Evolutionary conservation across 2,797 vertebrate species (phyloP).

Genomic region (Trachops cirrhosus): DNA sequence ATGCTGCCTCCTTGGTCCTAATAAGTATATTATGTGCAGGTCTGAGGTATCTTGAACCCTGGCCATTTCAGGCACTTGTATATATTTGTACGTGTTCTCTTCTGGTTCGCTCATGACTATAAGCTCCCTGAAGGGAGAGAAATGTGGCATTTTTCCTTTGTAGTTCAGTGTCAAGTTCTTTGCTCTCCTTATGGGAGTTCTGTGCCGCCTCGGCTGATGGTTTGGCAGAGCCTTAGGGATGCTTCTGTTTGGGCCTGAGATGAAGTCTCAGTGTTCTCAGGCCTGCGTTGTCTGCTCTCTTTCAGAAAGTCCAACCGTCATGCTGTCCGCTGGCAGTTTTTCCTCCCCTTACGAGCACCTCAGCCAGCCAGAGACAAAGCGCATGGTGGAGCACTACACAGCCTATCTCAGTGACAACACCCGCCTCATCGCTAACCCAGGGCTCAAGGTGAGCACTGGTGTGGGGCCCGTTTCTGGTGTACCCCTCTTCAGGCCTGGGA

Average conservation of each 20-base stretch:
- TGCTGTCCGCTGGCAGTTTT: slow-evolving; percentile 97
- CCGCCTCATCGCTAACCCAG: slow-evolving; percentile 97
- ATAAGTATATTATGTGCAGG: fast-evolving
- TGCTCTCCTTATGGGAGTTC: not conserved
- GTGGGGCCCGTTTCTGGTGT: fast-evolving
- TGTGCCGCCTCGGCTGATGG: not conserved
- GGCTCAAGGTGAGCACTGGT: slow-evolving; percentile 90
- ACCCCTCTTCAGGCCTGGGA: not conserved
- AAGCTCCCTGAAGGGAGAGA: slow-evolving; percentile 38
- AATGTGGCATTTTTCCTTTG: not conserved
- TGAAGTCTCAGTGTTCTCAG: not conserved
- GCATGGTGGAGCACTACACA: slow-evolving; percentile 99
- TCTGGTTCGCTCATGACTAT: not conserved
- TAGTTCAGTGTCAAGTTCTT: not conserved
- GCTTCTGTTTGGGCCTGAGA: not conserved
- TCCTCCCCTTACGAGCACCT: slow-evolving; percentile 98
- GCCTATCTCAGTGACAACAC: slow-evolving; percentile 99
- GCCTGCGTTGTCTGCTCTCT: slow-evolving; percentile 3
- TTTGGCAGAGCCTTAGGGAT: not conserved
- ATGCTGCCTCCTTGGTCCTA: not conserved
- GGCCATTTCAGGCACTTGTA: not conserved
- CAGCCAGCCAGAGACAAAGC: slow-evolving; percentile 98
- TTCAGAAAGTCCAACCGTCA: slow-evolving; percentile 96
- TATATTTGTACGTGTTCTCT: not conserved
- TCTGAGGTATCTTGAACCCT: not conserved